Conservation (phyloP, 2,113 vertebrate species). For the Raja brachyura region DNA sequence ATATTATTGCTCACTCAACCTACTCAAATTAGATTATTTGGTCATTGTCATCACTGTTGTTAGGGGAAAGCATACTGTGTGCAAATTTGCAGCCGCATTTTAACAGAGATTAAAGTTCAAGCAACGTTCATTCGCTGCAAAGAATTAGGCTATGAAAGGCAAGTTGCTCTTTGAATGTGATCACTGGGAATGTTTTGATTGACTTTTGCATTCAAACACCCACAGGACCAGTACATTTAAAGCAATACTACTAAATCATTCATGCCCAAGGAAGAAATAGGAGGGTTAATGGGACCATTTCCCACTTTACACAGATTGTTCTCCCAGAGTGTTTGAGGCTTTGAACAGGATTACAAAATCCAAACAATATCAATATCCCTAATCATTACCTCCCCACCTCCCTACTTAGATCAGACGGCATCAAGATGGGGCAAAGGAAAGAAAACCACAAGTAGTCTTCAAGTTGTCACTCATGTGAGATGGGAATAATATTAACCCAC, state of each 20-base stretch:
- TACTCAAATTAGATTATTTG: too few relatives aligned
- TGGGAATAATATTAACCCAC: neutral
- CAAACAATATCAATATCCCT: neutral
- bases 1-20: too few relatives aligned
- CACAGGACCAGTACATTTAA: neutral
- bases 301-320: neutral
- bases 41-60: too few relatives aligned
- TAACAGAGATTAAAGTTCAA: too few relatives aligned
- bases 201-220: neutral
- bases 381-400: neutral
- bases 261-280: neutral
- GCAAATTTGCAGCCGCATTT: too few relatives aligned
- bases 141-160: too few relatives aligned
- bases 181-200: neutral
- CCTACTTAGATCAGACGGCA: neutral
- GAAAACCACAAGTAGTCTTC: neutral
- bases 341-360: neutral
- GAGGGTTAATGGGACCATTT: neutral
- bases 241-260: too few relatives aligned
- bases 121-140: too few relatives aligned
- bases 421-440: neutral
- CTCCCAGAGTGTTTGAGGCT: neutral
- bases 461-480: too few relatives aligned
- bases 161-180: neutral
- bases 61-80: too few relatives aligned